phyloP scores from a whole-genome alignment of 2,888 invertebrate genomes.

The Dermolepida albohirtum region DNA sequence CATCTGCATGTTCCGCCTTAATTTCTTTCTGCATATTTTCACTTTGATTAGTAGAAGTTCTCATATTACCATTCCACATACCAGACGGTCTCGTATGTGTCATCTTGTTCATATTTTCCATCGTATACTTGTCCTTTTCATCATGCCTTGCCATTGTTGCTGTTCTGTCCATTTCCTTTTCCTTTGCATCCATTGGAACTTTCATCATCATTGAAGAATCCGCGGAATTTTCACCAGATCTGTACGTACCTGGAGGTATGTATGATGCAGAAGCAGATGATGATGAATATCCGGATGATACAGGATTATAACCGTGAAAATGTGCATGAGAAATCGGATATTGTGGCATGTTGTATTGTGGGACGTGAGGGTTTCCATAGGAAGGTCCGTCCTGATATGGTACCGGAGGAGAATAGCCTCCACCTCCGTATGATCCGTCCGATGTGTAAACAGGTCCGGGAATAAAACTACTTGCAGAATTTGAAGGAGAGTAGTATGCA shows the following conservation, averaged over 20 bases:
- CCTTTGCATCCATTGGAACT: slow-evolving; percentile 5
- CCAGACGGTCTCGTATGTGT: slow-evolving; percentile 48
- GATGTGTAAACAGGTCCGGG: slow-evolving; percentile 1
- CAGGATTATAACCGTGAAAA: slow-evolving; percentile 42
- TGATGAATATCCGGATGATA: slow-evolving; percentile 22
- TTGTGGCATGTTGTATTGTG: slow-evolving; percentile 42
- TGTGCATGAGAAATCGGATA: slow-evolving; percentile 39
- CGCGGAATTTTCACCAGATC: slow-evolving; percentile 49
- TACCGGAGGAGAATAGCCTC: slow-evolving; percentile 35
- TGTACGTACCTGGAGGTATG: slow-evolving; percentile 51
- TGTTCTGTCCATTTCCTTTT: slow-evolving; percentile 13
- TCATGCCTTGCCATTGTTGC: slow-evolving; percentile 36
- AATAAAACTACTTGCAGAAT: background rate
- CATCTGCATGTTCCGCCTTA: slow-evolving; percentile 7
- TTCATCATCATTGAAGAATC: slow-evolving; percentile 19
- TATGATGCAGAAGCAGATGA: slow-evolving; percentile 41
- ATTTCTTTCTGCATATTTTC: slow-evolving; percentile 13
- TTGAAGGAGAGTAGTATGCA: background rate
- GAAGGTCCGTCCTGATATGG: slow-evolving; percentile 17
- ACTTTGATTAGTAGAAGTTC: background rate
- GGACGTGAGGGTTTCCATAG: slow-evolving; percentile 14
- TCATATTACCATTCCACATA: slow-evolving; percentile 25
- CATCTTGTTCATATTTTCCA: slow-evolving; percentile 55
- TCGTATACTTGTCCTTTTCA: slow-evolving; percentile 54
- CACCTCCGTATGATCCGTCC: background rate